Percentiles rank a stretch among this genome's conserved stretches.
Conservation (phyloP, 2,113 vertebrate genomes). For the Microcebus griseorufus region DNA sequence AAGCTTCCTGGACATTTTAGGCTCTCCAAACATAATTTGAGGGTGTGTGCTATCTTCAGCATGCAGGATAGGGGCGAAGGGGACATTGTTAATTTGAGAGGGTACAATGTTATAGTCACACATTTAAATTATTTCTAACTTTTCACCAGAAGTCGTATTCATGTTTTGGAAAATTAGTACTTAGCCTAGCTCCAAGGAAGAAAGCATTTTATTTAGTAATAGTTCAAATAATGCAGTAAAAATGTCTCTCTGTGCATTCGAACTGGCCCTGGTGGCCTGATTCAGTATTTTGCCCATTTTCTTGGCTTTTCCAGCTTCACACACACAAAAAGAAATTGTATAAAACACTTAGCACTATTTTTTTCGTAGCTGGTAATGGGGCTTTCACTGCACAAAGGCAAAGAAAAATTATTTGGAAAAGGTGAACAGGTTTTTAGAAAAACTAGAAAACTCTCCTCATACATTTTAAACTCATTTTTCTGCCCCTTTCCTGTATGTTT, state of each 20-base stretch:
- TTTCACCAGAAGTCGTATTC: constrained; percentile 68
- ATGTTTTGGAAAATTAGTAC: constrained; percentile 75
- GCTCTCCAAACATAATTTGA: neutral
- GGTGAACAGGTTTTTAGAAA: constrained; percentile 58
- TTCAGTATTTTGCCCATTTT: constrained; percentile 61
- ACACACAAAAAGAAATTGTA: constrained; percentile 74
- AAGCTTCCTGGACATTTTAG: constrained; percentile 40
- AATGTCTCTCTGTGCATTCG: constrained; percentile 54
- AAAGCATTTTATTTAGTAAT: constrained; percentile 78
- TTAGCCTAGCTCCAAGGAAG: constrained; percentile 45
- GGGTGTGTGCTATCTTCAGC: neutral
- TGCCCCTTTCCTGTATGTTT: neutral
- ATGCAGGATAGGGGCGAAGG: neutral
- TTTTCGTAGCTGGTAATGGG: constrained; percentile 67
- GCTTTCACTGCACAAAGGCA: constrained; percentile 73
- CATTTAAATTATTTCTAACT: constrained; percentile 79
- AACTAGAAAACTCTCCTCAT: constrained; percentile 59
- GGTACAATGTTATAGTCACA: constrained; percentile 70
- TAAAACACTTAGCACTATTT: constrained; percentile 72
- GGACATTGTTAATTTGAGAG: constrained; percentile 58
- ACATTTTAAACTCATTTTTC: constrained; percentile 31
- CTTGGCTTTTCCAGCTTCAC: constrained; percentile 68
- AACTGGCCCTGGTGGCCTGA: constrained; percentile 72
- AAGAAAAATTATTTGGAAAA: constrained; percentile 63
- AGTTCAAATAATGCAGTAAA: constrained; percentile 73